These are phyloP conservation scores for Todiramphus saurophagus DNA, from an alignment of 2,113 vertebrate species.

Conservation along the genomic window DNA sequence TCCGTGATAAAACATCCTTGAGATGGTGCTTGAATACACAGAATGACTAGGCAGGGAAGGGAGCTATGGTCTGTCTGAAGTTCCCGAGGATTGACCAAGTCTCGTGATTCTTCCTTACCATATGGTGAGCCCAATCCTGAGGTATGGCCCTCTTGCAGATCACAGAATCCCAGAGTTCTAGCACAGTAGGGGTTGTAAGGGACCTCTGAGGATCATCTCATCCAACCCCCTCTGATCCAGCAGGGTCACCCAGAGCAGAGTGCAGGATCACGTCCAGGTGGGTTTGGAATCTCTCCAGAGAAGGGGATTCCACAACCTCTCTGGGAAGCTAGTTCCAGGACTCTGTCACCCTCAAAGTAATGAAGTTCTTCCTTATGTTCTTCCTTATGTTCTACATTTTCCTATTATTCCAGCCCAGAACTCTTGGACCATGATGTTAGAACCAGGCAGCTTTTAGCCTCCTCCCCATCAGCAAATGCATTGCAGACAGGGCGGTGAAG, in stretches of 20 bases:
- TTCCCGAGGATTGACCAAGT: not conserved
- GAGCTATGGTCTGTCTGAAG: not conserved
- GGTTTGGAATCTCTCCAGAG: not conserved
- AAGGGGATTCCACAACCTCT: not conserved
- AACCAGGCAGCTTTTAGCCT: not conserved
- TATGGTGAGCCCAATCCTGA: not conserved
- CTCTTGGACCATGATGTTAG: rapidly evolving
- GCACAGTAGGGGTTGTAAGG: not conserved
- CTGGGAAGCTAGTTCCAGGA: not conserved
- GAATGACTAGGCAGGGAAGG: not conserved
- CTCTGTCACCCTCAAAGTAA: not conserved
- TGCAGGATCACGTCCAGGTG: not conserved
- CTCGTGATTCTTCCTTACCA: rapidly evolving
- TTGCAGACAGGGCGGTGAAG: rapidly evolving
- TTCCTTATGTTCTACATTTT: not conserved
- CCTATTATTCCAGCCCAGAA: not conserved
- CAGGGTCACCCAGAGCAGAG: not conserved
- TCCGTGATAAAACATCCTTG: not conserved
- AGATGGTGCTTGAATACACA: not conserved
- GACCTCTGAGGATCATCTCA: not conserved
- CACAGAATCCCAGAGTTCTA: not conserved
- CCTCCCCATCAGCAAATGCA: not conserved
- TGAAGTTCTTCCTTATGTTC: not conserved
- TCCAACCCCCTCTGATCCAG: not conserved
- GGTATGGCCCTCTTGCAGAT: not conserved